Evolutionary conservation across 2,888 invertebrate species (phyloP).

Genomic region (Acronicta psi): DNA sequence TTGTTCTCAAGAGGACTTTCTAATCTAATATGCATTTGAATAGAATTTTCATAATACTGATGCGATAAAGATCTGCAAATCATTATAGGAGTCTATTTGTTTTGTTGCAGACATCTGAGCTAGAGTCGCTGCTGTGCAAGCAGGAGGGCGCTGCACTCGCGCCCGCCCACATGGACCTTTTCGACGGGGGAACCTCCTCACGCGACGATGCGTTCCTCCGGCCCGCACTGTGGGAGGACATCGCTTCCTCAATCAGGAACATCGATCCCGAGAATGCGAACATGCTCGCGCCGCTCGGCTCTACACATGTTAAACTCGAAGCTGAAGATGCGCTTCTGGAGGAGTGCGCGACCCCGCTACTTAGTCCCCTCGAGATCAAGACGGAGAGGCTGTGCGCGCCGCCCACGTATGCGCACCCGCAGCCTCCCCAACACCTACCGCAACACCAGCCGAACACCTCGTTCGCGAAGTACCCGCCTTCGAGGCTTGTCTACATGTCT

Average conservation of each 20-base stretch:
- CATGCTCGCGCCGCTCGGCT: constrained; percentile 92
- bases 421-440: constrained; percentile 75
- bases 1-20: constrained; percentile 47
- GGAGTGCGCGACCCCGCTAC: constrained; percentile 91
- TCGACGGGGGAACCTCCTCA: constrained; percentile 87
- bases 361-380: constrained; percentile 94
- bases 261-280: constrained; percentile 97
- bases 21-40: constrained; percentile 58
- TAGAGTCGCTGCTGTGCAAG: constrained; percentile 94
- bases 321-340: constrained; percentile 90
- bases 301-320: constrained; percentile 94
- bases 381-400: constrained; percentile 92
- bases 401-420: constrained; percentile 82
- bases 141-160: constrained; percentile 91
- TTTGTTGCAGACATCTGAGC: constrained; percentile 92
- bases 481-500: constrained; percentile 92
- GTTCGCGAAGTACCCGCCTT: constrained; percentile 83
- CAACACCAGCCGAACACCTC: constrained; percentile 75
- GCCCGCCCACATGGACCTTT: constrained; percentile 89
- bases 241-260: constrained; percentile 96
- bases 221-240: constrained; percentile 97
- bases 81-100: constrained; percentile 31
- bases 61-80: constrained; percentile 43
- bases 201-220: constrained; percentile 96
- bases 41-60: constrained; percentile 56